A percentile compares a stretch with the other conserved stretches of the same genome.
These are phyloP conservation scores for Amphipoea lucens DNA, from an alignment of 2,888 invertebrate genomes.

Conservation along the genomic window DNA sequence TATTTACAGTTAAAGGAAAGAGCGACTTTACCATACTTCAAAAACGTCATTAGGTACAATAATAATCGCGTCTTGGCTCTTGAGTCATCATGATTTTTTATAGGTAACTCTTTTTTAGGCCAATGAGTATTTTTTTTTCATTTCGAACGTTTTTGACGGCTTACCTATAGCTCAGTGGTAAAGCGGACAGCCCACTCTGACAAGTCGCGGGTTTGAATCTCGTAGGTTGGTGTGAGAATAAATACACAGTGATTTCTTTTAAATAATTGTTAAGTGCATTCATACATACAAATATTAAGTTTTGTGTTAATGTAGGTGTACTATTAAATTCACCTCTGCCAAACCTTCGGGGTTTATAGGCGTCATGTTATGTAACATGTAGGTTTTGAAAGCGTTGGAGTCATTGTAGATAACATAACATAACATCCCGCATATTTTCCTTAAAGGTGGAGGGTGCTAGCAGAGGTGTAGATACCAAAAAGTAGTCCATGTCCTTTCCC, in stretches of 20 bases:
- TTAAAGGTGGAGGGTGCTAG: too few species aligned
- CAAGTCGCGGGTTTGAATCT: not conserved
- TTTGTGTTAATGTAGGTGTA: conserved; percentile 1
- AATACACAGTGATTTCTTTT: not conserved
- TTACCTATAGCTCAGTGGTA: too few species aligned
- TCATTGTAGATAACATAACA: too few species aligned
- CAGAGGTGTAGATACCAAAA: too few species aligned
- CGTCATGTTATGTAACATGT: too few species aligned
- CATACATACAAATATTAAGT: too few species aligned
- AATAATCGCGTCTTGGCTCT: not conserved
- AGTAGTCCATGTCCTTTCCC: too few species aligned
- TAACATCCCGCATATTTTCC: too few species aligned
- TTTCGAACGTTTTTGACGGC: not conserved
- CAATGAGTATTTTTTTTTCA: not conserved
- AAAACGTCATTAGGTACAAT: not conserved
- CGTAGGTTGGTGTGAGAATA: not conserved
- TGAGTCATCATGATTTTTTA: conserved; percentile 7
- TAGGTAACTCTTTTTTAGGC: not conserved
- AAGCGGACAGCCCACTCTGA: not conserved
- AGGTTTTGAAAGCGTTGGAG: too few species aligned
- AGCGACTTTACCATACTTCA: not conserved
- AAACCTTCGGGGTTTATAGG: too few species aligned
- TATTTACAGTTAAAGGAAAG: conserved; percentile 34
- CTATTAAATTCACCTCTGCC: not conserved
- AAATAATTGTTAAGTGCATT: not conserved